Evolutionary conservation across 2,797 vertebrate genomes (phyloP), one percentile per base, ranked within the genome.

Genomic region (Chelonia mydas): DNA sequence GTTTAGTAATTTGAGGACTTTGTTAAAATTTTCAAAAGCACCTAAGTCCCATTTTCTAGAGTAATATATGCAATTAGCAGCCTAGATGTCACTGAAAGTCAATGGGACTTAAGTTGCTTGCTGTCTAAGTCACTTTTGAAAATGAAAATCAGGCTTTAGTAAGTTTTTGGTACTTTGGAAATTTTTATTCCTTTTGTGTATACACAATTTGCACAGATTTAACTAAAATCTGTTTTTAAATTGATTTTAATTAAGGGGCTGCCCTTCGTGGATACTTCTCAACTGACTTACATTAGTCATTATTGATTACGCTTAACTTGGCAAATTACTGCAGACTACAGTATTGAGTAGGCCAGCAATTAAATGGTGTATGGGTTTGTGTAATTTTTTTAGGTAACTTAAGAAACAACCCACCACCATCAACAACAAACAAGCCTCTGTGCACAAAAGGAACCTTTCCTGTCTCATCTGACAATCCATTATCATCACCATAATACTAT

Each of bases 81-180:
- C 55, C 81, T 68, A 79, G 55, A 77, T 2, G 2, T 3, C 33
- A 55, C 83, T 78, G 68, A 72, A 89, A n/a, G 27, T 41, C 0
- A 0, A 5, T 8, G 77, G 47, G 47, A 87, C 45, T 72, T 2
- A 0, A 78, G 74, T 6, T 83, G 78, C 1, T 0, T 59, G 21
- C 3, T 83, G 83, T n/a, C 51, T 86, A 9, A 59, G 53, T 54
- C 0, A 0, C 45, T 6, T 72, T 72, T 59, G 17, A 72, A 37
- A 82, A 84, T 50, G 78, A 17, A 68, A 21, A 68, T 68, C 19
- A 47, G 41, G 6, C 25, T 28, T 76, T 11, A 47, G 11, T 25
- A 76, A 45, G 23, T 76, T 76, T 13, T 45, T 28, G 27, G 23
- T 76, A 37, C 19, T 68, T 68, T 28, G 27, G 65, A 68, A 21